Evolutionary conservation across 2,888 invertebrate genomes (phyloP), one percentile per base, ranked within the genome.

Genomic region (Chironomus riparius): DNA sequence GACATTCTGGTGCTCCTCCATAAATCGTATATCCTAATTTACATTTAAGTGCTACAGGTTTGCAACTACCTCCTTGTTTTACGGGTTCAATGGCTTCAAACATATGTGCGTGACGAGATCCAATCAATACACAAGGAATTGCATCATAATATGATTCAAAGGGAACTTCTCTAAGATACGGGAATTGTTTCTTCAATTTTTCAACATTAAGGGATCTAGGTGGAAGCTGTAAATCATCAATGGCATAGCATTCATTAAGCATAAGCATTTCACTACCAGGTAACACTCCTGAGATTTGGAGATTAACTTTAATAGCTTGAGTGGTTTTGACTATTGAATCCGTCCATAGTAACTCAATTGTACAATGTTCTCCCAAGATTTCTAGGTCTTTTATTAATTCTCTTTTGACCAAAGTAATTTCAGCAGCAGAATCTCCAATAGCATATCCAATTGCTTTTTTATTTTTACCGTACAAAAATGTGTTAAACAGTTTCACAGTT

Each of bases 1-100:
- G 50, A 13, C 50, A 50, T 12, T 65, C 50, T n/a, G 4, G 10
- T 4, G 50, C 13, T 2, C 12, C 47, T 47, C 70, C 70, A 13
- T 47, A 70, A 13, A 70, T 24, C n/a, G 18, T 47, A 47, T 50
- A 61, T 1, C 77, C 77, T 47, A 77, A 68, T 47, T 50, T 65
- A 4, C 61, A 56, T n/a, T 38, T 22, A 12, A 48, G 47, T 28
- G 70, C 75, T 3, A 77, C 70, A 24, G 69, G 77, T 10, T 48
- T n/a, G n/a, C 68, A 5, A 5, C 24, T 12, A 0, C n/a, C 15
- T 3, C 50, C 50, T 12, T 50, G 50, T 4, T n/a, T 4, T n/a
- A 13, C 50, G 4, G 50, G 50, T 10, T 7, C 3, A 24, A 22
- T 6, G 21, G 13, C 38, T 13, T 50, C 15, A 22, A 12, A 10